Conservation (phyloP, 2,797 vertebrate species). For the Alca torda region DNA sequence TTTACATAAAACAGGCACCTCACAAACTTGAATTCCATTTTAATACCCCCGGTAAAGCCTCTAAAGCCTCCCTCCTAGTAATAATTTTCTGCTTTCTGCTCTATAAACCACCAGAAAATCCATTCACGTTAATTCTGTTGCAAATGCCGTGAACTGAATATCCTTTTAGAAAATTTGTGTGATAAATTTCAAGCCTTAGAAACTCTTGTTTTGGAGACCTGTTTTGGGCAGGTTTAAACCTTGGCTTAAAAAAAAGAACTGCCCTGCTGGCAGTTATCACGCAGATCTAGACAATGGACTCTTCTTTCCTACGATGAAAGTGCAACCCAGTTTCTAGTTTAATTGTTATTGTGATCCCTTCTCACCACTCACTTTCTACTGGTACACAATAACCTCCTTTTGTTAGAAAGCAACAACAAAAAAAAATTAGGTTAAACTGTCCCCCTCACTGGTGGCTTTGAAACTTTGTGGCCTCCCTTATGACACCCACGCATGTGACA, state of each 20-base stretch:
- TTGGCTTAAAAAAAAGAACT: background rate
- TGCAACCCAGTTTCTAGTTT: background rate
- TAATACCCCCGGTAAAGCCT: background rate
- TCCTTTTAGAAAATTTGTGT: background rate
- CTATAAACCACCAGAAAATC: conserved; percentile 27
- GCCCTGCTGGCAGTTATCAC: background rate
- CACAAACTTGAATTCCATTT: background rate
- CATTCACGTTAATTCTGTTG: background rate
- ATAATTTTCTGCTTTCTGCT: background rate
- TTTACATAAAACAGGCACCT: background rate
- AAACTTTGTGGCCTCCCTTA: background rate
- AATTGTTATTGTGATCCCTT: background rate
- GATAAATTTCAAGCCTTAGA: background rate
- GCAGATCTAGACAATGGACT: background rate
- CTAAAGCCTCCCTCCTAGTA: background rate
- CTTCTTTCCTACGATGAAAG: background rate
- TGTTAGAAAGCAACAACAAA: background rate
- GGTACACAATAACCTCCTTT: background rate
- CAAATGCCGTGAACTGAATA: background rate
- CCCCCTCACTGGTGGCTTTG: background rate
- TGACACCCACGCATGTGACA: background rate
- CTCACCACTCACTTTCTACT: background rate
- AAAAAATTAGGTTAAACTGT: background rate
- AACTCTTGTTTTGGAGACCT: background rate
- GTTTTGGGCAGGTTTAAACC: background rate